Evolutionary conservation across 1,140 invertebrate species (phyloP), one percentile per base, ranked within the genome.

Genomic region (Drosophila lacteicornis): DNA sequence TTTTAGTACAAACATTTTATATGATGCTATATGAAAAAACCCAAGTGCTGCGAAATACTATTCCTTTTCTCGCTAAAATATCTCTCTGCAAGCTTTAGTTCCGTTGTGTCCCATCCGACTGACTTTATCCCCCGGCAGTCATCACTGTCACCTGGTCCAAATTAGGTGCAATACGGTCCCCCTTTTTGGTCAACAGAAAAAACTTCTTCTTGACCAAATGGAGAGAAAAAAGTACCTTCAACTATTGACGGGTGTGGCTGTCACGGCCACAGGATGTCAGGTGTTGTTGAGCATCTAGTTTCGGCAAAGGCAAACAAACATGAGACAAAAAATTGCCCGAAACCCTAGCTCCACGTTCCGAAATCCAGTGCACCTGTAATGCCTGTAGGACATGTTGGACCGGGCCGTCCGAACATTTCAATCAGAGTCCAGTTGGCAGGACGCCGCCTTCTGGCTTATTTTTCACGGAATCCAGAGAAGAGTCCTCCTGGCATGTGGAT

Each of bases 341-440:
- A 9, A 13, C 30, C 45, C 38, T 36, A 43, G 36, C 45, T 49
- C 45, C 68, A 60, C 43, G 45, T 71, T 47, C 11, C 43, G n/a
- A 51, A 53, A 67, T 51, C 36, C 38, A 50, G 25, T 57, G 27
- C 19, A 56, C 25, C 30, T 51, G 57, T 40, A 70, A 65, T 55
- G 68, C 50, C 79, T 71, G 62, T 38, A 70, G 60, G 62, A 81
- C 65, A 73, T 70, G 79, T 58, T 61, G 62, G 33, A 59, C 17
- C 42, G 19, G 47, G 56, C 62, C 42, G 51, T 59, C 67, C 62
- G 66, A 74, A 56, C 80, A 83, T 83, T 83, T 86, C 83, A 88
- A 86, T 86, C 83, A 87, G 71, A 86, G 65, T 59, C 61, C 43
- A 49, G 62, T 25, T 68, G 25, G 68, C 57, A 57, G 51, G 55